These are phyloP conservation scores for Hozukius guyotensis DNA, from an alignment of 2,797 vertebrate genomes.

Conservation along the genomic window DNA sequence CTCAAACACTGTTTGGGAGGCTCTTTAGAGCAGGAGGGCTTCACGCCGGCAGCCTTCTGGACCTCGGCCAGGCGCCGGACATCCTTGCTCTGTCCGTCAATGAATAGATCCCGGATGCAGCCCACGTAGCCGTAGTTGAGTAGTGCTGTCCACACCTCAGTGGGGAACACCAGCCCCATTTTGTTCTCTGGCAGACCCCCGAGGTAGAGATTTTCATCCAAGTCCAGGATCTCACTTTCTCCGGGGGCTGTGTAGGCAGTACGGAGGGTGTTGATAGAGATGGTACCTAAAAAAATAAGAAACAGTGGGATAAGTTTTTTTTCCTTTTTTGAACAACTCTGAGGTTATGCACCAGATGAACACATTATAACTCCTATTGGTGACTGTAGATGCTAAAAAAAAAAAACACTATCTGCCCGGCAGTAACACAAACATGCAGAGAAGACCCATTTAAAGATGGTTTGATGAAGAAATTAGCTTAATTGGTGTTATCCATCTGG, in stretches of 20 bases:
- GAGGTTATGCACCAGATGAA: constrained; percentile 6
- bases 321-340: neutral
- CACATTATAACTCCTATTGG: neutral
- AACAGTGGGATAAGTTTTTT: constrained; percentile 3
- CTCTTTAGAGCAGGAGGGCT: constrained; percentile 96
- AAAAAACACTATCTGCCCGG: neutral
- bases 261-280: constrained; percentile 95
- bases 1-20: constrained; percentile 95
- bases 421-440: constrained; percentile 33
- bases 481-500: constrained; percentile 78
- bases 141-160: constrained; percentile 97
- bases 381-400: neutral
- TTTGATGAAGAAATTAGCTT: constrained; percentile 75
- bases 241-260: constrained; percentile 95
- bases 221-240: constrained; percentile 97
- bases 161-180: constrained; percentile 93
- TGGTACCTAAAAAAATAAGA: constrained; percentile 86
- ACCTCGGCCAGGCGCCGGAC: constrained; percentile 94
- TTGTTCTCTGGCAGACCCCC: constrained; percentile 97
- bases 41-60: constrained; percentile 95
- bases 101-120: constrained; percentile 97
- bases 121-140: constrained; percentile 98
- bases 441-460: constrained; percentile 45
- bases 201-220: constrained; percentile 96
- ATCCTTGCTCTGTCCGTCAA: constrained; percentile 98